phyloP scores from a whole-genome alignment of 2,113 vertebrate species.

The Scytalopus superciliaris region DNA sequence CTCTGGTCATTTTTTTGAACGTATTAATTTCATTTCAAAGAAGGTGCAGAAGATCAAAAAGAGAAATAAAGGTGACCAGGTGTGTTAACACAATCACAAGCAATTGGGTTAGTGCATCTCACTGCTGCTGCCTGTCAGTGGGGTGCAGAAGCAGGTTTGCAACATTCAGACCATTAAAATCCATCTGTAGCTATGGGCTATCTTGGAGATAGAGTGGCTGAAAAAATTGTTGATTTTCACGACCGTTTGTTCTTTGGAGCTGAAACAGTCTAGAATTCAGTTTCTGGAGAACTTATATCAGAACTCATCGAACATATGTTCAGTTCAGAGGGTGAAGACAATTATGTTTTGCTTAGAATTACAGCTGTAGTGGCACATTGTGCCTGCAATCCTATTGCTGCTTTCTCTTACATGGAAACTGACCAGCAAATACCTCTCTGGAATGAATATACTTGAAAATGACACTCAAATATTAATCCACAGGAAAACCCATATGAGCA shows the following conservation, averaged over 20 bases:
- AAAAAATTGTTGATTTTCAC: neutral
- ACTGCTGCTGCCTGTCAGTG: neutral
- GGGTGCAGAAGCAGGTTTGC: neutral
- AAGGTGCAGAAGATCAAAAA: neutral
- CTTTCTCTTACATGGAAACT: neutral
- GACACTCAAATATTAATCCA: neutral
- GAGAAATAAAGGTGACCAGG: neutral
- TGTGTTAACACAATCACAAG: neutral
- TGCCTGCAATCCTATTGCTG: neutral
- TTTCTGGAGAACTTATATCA: neutral
- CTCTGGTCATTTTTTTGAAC: neutral
- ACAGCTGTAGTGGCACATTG: neutral
- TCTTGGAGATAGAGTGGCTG: neutral
- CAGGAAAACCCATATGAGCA: neutral
- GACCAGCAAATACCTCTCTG: neutral
- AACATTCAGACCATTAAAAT: neutral
- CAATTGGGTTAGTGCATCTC: neutral
- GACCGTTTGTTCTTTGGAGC: neutral
- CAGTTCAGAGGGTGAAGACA: neutral
- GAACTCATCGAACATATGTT: neutral
- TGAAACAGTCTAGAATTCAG: neutral
- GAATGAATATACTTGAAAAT: neutral
- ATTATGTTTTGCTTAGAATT: neutral
- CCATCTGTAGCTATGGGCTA: neutral
- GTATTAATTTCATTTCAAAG: neutral